Conservation (phyloP, 1,140 invertebrate species). For the Drosophila eugracilis region DNA sequence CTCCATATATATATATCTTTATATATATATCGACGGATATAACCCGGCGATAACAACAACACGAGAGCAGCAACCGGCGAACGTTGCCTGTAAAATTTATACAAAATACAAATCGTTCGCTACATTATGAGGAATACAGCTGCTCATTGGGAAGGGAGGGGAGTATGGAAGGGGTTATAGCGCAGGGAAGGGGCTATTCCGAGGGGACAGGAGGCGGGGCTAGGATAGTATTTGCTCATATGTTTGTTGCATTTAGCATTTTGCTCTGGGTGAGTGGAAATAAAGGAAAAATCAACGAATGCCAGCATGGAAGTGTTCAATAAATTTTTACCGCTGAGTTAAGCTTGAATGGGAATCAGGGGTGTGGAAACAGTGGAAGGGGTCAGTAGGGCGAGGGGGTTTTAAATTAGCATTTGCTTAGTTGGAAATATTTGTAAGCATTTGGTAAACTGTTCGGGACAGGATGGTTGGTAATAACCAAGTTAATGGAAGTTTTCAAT, state of each 20-base stretch:
- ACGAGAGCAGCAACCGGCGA: slow-evolving; percentile 15
- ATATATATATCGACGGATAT: slow-evolving; percentile 52
- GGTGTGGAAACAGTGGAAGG: slow-evolving; percentile 16
- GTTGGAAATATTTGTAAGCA: slow-evolving; percentile 26
- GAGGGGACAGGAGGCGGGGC: slow-evolving; percentile 5
- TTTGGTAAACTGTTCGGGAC: neutral
- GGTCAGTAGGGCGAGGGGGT: neutral
- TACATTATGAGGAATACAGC: slow-evolving; percentile 57
- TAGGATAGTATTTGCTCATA: slow-evolving; percentile 45
- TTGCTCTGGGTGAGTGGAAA: slow-evolving; percentile 36
- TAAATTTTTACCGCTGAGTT: slow-evolving; percentile 54
- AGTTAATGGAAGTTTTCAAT: neutral
- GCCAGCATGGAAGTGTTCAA: slow-evolving; percentile 51
- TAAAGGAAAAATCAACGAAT: slow-evolving; percentile 54
- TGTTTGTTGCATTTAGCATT: slow-evolving; percentile 52
- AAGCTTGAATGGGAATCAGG: slow-evolving; percentile 52
- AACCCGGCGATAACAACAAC: slow-evolving; percentile 59
- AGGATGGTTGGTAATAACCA: neutral
- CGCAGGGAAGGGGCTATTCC: neutral
- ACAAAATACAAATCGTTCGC: slow-evolving; percentile 61
- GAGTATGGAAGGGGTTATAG: too few species aligned
- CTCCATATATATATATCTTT: slow-evolving; percentile 9
- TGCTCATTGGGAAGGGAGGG: slow-evolving; percentile 20
- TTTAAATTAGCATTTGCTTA: slow-evolving; percentile 46
- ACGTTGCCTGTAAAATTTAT: slow-evolving; percentile 48